A percentile compares a stretch with the other conserved stretches of the same genome.
Conservation (phyloP, 2,888 invertebrate genomes). For the Lomographa bimaculata region DNA sequence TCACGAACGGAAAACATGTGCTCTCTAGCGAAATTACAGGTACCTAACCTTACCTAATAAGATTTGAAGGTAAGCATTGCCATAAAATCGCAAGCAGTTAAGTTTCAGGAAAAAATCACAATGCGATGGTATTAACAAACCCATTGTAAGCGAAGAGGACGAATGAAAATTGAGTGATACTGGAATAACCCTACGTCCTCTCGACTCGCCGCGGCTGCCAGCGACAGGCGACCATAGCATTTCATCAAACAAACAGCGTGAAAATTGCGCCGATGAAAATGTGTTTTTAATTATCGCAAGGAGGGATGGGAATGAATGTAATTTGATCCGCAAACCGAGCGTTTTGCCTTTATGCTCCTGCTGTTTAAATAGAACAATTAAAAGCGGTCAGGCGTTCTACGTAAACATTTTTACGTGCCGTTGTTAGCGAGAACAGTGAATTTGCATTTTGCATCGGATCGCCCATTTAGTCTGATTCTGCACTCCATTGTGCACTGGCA, state of each 20-base stretch:
- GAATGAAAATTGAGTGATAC: slow-evolving; percentile 25
- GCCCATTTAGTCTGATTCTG: slow-evolving; percentile 47
- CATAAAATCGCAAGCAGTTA: slow-evolving; percentile 1
- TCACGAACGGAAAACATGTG: no score
- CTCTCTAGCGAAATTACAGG: no score
- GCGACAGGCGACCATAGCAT: slow-evolving; percentile 37
- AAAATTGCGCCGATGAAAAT: slow-evolving; percentile 49
- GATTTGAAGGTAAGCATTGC: no score
- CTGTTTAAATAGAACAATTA: slow-evolving; percentile 64
- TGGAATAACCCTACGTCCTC: slow-evolving; percentile 19
- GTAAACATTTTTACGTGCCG: slow-evolving; percentile 64
- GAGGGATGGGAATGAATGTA: slow-evolving; percentile 48
- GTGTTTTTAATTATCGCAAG: slow-evolving; percentile 59
- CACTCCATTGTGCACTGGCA: slow-evolving; percentile 59
- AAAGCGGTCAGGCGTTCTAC: slow-evolving; percentile 58
- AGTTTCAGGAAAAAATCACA: slow-evolving; percentile 1
- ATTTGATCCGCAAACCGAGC: slow-evolving; percentile 53
- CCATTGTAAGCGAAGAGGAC: slow-evolving; percentile 7
- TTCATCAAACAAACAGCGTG: slow-evolving; percentile 43
- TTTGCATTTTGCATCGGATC: slow-evolving; percentile 55
- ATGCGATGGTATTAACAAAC: slow-evolving; percentile 2
- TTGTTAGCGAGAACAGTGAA: slow-evolving; percentile 44
- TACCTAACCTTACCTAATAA: no score
- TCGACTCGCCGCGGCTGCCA: slow-evolving; percentile 23
- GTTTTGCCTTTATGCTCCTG: slow-evolving; percentile 49